Evolutionary conservation across 2,113 vertebrate genomes (phyloP).

Genomic region (Hiodon tergisus): DNA sequence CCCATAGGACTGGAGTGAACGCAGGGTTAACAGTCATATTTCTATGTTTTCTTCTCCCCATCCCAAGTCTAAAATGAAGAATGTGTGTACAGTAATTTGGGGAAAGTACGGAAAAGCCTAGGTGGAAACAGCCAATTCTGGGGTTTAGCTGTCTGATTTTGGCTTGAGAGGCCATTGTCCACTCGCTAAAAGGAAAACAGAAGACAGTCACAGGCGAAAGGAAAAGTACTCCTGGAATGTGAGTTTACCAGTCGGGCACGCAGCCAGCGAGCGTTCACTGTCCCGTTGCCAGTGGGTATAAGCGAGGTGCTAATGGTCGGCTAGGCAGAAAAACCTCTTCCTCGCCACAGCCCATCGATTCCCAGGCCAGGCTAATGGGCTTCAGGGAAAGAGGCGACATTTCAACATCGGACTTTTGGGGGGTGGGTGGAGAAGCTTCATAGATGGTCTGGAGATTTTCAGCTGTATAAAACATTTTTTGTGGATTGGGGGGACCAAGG

Average conservation of each 20-base stretch:
- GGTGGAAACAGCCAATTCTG: background rate
- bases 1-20: background rate
- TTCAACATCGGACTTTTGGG: background rate
- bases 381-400: background rate
- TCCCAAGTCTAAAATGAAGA: too few species aligned
- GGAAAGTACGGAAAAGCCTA: background rate
- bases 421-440: background rate
- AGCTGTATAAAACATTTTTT: too few species aligned
- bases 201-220: background rate
- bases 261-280: background rate
- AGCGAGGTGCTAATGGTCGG: too few species aligned
- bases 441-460: too few species aligned
- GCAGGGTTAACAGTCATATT: background rate
- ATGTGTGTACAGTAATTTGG: too few species aligned
- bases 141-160: background rate
- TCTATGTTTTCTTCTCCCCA: too few species aligned
- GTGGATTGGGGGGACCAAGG: too few species aligned
- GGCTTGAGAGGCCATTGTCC: background rate
- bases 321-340: too few species aligned
- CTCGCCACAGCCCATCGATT: too few species aligned
- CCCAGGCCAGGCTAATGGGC: background rate
- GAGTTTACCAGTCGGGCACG: background rate
- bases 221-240: conserved; percentile 7
- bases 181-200: background rate
- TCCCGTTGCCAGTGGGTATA: too few species aligned